Percentiles rank a stretch among this genome's conserved stretches.
These are phyloP conservation scores for Paradisaea rubra DNA, from an alignment of 2,113 vertebrate genomes.

Conservation along the genomic window DNA sequence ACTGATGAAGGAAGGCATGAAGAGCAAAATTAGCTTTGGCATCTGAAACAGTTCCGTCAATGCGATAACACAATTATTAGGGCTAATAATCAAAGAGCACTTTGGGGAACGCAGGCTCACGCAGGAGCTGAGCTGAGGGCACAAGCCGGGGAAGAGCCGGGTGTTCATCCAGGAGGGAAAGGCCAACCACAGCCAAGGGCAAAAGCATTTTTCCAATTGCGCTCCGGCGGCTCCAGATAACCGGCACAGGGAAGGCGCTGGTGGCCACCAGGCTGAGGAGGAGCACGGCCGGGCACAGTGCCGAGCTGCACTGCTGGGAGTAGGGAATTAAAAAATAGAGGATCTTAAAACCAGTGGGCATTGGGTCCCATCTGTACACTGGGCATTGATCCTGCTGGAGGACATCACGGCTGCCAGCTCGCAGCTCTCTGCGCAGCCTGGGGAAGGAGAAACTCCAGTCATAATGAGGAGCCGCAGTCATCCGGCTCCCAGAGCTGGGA, in stretches of 20 bases:
- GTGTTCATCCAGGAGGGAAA: background rate
- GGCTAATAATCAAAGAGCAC: conserved; percentile 27
- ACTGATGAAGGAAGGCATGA: conserved; percentile 33
- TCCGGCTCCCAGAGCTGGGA: conserved; percentile 2
- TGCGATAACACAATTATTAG: conserved; percentile 38
- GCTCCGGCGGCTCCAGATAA: fast-evolving
- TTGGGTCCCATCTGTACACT: background rate
- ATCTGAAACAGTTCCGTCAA: conserved; percentile 19
- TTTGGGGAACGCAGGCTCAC: background rate
- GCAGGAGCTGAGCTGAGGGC: background rate
- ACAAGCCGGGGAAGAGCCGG: fast-evolving
- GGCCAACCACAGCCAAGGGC: background rate
- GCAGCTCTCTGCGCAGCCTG: background rate
- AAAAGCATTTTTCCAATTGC: background rate
- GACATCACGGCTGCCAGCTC: background rate
- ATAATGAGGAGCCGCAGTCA: conserved; percentile 30
- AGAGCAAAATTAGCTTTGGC: conserved; percentile 48
- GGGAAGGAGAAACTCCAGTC: conserved; percentile 24
- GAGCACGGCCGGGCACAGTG: fast-evolving
- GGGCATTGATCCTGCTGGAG: background rate
- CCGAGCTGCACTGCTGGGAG: background rate
- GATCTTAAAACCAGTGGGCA: background rate
- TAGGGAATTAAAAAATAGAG: background rate
- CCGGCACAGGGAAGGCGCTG: background rate
- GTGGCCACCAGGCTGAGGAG: background rate